phyloP scores from a whole-genome alignment of 2,113 vertebrate genomes.

The Bufo gargarizans region DNA sequence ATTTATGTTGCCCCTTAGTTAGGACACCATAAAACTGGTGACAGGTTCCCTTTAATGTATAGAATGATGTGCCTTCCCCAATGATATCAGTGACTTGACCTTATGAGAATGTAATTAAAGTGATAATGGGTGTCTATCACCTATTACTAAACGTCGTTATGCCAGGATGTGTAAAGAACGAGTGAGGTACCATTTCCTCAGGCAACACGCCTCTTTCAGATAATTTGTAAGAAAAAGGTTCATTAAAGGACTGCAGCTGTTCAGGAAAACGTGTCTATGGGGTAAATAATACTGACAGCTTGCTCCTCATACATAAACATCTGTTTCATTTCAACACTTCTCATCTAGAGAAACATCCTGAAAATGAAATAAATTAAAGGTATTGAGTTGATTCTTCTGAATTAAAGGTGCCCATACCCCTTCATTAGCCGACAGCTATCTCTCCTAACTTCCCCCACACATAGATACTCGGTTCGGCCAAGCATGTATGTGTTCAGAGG shows the following conservation, averaged over 20 bases:
- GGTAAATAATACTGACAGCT: slow-evolving; percentile 38
- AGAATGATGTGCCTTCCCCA: not conserved
- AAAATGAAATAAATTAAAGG: not conserved
- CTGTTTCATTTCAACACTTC: not conserved
- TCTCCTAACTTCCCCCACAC: too few relatives aligned
- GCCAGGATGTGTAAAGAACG: slow-evolving; percentile 4
- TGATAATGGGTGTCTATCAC: not conserved
- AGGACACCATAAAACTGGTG: too few relatives aligned
- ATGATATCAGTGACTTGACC: not conserved
- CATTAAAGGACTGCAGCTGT: slow-evolving; percentile 25
- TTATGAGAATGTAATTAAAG: not conserved
- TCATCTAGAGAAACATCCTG: not conserved
- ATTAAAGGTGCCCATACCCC: not conserved
- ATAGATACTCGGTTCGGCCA: too few relatives aligned
- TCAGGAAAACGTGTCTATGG: slow-evolving; percentile 1
- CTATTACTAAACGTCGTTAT: not conserved
- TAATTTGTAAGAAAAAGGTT: slow-evolving; percentile 31
- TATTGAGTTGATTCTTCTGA: not conserved
- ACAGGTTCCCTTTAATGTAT: too few relatives aligned
- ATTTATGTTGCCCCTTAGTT: too few relatives aligned
- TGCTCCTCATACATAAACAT: slow-evolving; percentile 25
- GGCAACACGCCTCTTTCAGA: slow-evolving; percentile 10
- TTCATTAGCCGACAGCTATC: too few relatives aligned
- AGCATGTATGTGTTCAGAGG: too few relatives aligned
- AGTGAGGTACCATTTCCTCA: not conserved